Conservation (phyloP, 2,797 vertebrate genomes). For the Florisuga fusca region DNA sequence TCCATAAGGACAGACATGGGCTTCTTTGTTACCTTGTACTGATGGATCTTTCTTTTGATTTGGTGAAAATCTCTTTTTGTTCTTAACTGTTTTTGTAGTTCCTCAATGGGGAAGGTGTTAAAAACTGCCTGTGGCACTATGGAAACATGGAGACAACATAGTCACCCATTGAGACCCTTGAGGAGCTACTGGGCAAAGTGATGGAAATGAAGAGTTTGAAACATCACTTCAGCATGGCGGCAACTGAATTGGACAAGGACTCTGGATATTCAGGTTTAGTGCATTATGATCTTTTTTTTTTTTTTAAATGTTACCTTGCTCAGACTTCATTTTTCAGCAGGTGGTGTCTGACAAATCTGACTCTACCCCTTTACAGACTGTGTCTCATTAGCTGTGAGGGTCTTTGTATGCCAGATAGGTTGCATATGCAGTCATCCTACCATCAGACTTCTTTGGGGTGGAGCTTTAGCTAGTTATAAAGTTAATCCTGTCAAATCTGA, state of each 20-base stretch:
- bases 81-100: slow-evolving; percentile 40
- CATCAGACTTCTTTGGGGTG: neutral
- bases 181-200: slow-evolving; percentile 54
- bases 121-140: neutral
- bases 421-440: neutral
- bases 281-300: neutral
- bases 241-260: slow-evolving; percentile 86
- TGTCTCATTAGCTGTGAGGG: neutral
- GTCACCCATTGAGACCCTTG: neutral
- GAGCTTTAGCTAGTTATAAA: neutral
- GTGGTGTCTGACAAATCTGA: neutral
- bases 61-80: neutral
- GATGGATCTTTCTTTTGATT: neutral
- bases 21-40: neutral
- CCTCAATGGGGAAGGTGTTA: neutral
- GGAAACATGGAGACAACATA: slow-evolving; percentile 49
- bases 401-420: neutral
- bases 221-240: slow-evolving; percentile 34
- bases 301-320: neutral
- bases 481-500: neutral
- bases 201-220: slow-evolving; percentile 56
- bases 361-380: neutral
- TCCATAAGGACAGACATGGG: neutral
- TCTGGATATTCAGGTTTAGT: slow-evolving; percentile 89
- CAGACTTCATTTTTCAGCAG: neutral